Base-by-base conservation (phyloP, 2,113 vertebrate species). In the Bostrychus sinensis region DNA sequence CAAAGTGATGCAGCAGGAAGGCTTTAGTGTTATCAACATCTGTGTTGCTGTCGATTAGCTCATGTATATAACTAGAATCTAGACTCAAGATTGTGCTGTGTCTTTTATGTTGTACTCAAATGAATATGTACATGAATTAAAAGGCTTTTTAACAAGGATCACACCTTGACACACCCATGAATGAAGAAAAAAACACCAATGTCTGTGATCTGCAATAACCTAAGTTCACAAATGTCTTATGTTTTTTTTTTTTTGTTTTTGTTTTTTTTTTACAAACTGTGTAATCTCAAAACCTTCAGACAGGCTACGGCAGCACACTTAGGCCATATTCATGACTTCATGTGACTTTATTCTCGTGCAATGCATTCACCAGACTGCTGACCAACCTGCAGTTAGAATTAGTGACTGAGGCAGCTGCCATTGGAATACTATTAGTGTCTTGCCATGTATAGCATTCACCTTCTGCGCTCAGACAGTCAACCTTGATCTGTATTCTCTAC, bases 51-150 rank as follows among this genome's bases (percentile, higher is more conserved):
- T 92, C 73, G 62, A 63, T 87, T 92, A 87, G 83, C 82, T 87
- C 22, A 85, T 92, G 91, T 93, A 91, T 87, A 92, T 91, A 91
- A 80, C 83, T 88, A 87, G 81, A 89, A 80, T 88, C 75, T 78
- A 86, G 48, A 51, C 23, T 51, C 48, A 51, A 84, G 78, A 75
- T 84, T 85, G 89, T 91, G 81, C 78, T 83, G 90, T 92, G 90
- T 91, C 86, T 72, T 90, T 91, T 91, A 82, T 86, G 83, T 91
- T 88, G 88, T 91, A 84, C 83, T 77, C 32, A 91, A 81, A 87
- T 81, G 17, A 88, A 78, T 81, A 89, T 90, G 88, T 90, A 88
- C 54, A 89, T 87, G 84, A 70, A 66, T 61, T 68, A 30, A 79
- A 73, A 82, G 28, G 82, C 64, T 71, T 62, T 58, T 25, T 36